Base-by-base conservation (phyloP, 2,797 vertebrate species). In the Kryptolebias ocellatus region DNA sequence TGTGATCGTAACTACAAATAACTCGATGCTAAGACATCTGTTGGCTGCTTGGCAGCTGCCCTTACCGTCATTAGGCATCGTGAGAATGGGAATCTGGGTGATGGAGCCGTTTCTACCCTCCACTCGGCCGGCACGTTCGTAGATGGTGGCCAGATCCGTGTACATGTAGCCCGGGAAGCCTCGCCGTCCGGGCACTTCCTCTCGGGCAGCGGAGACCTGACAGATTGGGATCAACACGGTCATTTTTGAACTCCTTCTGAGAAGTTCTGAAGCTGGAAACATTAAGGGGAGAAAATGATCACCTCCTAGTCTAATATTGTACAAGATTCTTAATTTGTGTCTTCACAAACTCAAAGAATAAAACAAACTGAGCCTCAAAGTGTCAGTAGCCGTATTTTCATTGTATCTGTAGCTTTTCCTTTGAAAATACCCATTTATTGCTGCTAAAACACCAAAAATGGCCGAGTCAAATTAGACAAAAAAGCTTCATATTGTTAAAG, bases 131-230 rank as follows among this genome's bases (percentile, higher is more conserved):
- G 94, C 94, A 0, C 94, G 89, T 47, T 95, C 94, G 0, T 95
- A 95, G 85, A 95, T 95, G 42, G 94, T 95, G 67, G 94, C 94
- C 89, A 95, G 84, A 80, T 95, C 94, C 0, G 94, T 95, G 89
- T 95, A 95, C 94, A 95, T 95, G 90, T 95, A 95, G 18, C 94
- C 94, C 0, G 94, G 94, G 39, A 95, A 95, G 14, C 94, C 94
- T 61, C 94, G 84, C 2, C 94, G 94, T 5, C 94, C 94, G 0
- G 94, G 94, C n/a, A 95, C 94, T 66, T 95, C 94, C 74, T 95
- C 94, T 68, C 94, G 83, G 68, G 94, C 94, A 42, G 94, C 94
- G 12, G 94, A 95, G 45, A 95, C 94, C 94, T 95, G 6, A 17
- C 18, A 44, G n/a, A 2, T 45, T 5, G 12, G 12, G 8, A 60